Evolutionary conservation across 1,140 invertebrate genomes (phyloP).

Genomic region (Drosophila santomea): DNA sequence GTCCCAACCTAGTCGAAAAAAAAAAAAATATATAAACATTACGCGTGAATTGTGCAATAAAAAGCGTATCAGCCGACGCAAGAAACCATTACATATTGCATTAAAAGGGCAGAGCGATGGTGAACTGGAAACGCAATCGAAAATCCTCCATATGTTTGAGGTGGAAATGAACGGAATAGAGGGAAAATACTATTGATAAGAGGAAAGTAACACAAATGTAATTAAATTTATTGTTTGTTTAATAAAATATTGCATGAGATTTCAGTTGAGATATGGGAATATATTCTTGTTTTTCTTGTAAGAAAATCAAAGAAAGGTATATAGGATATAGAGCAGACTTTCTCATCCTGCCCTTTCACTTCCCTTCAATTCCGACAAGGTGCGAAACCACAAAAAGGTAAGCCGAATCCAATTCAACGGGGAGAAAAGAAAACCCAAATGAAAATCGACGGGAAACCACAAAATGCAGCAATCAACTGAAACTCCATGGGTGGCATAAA

Average conservation of each 20-base stretch:
- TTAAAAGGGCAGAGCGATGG: slow-evolving; percentile 7
- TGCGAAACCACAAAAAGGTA: slow-evolving; percentile 70
- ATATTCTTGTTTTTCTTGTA: neutral
- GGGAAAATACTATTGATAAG: neutral
- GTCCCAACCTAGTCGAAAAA: slow-evolving; percentile 18
- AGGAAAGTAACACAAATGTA: no score
- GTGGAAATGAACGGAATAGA: neutral
- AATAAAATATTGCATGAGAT: neutral
- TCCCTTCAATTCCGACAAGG: slow-evolving; percentile 35
- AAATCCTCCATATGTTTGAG: neutral
- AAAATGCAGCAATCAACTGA: slow-evolving; percentile 58
- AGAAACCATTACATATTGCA: slow-evolving; percentile 3
- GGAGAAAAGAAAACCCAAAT: slow-evolving; percentile 16
- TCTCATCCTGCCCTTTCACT: slow-evolving; percentile 15
- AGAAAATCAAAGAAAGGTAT: neutral
- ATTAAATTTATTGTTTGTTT: neutral
- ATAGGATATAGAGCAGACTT: neutral
- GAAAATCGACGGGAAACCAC: slow-evolving; percentile 56
- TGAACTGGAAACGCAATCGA: neutral
- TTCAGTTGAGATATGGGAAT: no score
- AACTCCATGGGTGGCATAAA: slow-evolving; percentile 36
- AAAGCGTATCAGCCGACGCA: slow-evolving; percentile 21
- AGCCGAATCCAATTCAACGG: slow-evolving; percentile 18
- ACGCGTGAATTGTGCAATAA: slow-evolving; percentile 65
- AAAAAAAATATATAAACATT: slow-evolving; percentile 27